Conservation (phyloP, 2,113 vertebrate species). For the Scartelaos histophorus region DNA sequence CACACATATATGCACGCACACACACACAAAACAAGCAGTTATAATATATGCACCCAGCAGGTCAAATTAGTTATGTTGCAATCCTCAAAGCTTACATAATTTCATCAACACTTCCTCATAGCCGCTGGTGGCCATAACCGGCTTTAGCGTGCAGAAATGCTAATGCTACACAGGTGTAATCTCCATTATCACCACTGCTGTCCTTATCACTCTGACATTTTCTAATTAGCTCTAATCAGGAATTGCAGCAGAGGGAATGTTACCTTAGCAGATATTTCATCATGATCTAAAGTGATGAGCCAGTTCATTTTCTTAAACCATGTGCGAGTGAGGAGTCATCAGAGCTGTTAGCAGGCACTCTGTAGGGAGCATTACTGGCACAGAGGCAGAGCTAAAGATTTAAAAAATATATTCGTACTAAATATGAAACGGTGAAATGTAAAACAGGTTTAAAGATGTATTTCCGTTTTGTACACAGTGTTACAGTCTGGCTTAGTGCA, state of each 20-base stretch:
- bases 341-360: neutral
- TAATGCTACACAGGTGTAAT: constrained; percentile 9
- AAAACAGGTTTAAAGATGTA: neutral
- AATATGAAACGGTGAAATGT: neutral
- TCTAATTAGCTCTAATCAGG: constrained; percentile 1
- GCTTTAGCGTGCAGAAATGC: neutral
- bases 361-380: neutral
- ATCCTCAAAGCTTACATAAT: neutral
- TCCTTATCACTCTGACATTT: constrained; percentile 7
- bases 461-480: neutral
- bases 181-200: neutral
- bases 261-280: constrained; percentile 1
- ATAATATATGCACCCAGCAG: neutral
- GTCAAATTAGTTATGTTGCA: neutral
- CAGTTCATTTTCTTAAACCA: neutral
- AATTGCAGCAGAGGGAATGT: constrained; percentile 2
- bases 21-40: neutral
- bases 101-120: neutral
- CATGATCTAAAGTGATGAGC: constrained; percentile 3
- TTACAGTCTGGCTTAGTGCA: too few relatives aligned
- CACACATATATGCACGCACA: neutral
- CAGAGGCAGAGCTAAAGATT: neutral
- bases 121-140: neutral
- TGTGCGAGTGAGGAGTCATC: neutral
- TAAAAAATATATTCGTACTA: neutral